Evolutionary conservation across 2,797 vertebrate genomes (phyloP).

Genomic region (Rachycentron canadum): DNA sequence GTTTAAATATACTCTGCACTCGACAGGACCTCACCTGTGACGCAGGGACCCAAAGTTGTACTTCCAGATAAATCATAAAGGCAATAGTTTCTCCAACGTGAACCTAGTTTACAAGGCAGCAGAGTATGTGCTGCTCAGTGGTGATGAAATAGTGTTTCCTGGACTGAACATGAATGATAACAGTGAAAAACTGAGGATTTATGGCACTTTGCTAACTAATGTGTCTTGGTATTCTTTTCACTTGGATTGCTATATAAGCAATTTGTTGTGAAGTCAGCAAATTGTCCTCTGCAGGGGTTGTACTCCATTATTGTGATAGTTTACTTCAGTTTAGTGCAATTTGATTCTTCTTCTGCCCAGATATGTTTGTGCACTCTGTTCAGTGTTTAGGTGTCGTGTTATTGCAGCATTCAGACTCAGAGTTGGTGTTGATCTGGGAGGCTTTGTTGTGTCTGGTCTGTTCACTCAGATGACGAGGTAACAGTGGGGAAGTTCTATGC

Average conservation of each 20-base stretch:
- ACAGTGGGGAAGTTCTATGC: constrained; percentile 99
- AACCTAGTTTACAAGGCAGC: background rate
- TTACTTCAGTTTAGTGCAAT: background rate
- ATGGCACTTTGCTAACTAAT: background rate
- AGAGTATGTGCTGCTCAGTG: background rate
- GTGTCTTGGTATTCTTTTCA: background rate
- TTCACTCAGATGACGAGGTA: constrained; percentile 99
- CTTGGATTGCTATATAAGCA: background rate
- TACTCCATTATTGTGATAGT: constrained; percentile 6
- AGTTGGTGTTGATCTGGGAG: constrained; percentile 87
- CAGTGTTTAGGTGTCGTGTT: constrained; percentile 3
- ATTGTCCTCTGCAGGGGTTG: background rate
- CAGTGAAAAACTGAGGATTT: background rate
- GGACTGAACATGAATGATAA: background rate
- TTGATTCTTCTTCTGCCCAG: background rate
- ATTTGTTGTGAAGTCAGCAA: background rate
- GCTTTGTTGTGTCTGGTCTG: constrained; percentile 92
- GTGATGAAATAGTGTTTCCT: background rate
- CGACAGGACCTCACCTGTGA: background rate
- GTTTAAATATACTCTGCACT: background rate
- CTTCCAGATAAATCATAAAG: background rate
- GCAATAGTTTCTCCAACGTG: background rate
- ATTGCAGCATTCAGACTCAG: background rate
- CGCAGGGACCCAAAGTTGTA: background rate
- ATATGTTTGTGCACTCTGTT: too few species aligned